These are phyloP conservation scores for Cistogaster globosa DNA, from an alignment of 2,888 invertebrate species.

Conservation along the genomic window DNA sequence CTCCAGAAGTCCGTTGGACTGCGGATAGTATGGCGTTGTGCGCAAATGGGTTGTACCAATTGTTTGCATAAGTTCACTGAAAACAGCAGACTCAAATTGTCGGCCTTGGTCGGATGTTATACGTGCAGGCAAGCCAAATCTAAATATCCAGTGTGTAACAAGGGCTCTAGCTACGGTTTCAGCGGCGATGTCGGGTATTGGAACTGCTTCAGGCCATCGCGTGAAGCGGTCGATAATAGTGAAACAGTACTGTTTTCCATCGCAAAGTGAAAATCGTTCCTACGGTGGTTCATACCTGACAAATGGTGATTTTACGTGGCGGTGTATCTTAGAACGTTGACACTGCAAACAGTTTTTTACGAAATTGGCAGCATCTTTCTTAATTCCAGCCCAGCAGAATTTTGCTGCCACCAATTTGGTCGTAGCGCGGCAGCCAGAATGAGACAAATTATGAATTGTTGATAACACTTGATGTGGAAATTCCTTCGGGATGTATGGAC, in stretches of 20 bases:
- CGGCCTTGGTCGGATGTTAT: not conserved
- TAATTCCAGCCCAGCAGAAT: conserved; percentile 44
- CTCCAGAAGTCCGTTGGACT: conserved; percentile 41
- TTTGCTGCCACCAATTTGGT: conserved; percentile 4
- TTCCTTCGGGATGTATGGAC: not conserved
- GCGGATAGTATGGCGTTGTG: conserved; percentile 25
- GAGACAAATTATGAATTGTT: conserved; percentile 4
- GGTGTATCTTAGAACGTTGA: conserved; percentile 37
- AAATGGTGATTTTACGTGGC: conserved; percentile 10
- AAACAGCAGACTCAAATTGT: not conserved
- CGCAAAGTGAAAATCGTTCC: not conserved
- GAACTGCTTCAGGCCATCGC: not conserved
- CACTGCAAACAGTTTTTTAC: conserved; percentile 27
- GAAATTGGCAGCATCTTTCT: conserved; percentile 20
- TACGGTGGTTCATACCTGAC: not conserved
- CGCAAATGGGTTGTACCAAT: conserved; percentile 23
- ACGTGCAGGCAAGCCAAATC: not conserved
- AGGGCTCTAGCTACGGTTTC: not conserved
- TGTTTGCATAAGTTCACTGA: not conserved
- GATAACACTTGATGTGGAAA: not conserved
- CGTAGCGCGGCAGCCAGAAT: conserved; percentile 23
- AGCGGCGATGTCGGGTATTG: not conserved
- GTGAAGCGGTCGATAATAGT: not conserved
- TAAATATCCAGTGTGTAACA: not conserved
- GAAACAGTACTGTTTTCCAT: not conserved